Evolutionary conservation across 2,888 invertebrate species (phyloP), one percentile per base, ranked within the genome.

Genomic region (Augiades crinisus): DNA sequence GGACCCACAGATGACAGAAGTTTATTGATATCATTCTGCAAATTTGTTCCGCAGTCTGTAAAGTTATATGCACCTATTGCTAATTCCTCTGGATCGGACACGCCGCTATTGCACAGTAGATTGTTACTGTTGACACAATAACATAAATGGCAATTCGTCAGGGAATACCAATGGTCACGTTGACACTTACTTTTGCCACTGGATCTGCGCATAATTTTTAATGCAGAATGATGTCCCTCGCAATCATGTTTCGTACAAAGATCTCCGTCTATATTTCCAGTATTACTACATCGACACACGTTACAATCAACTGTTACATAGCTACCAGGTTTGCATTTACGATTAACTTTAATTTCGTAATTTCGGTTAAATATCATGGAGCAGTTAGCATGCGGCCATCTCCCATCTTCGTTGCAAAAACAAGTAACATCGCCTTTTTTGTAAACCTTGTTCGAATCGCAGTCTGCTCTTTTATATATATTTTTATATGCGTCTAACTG

Each of bases 101-200:
- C 40, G 1, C 68, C 73, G 5, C 70, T 73, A 33, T 76, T 84
- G 46, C 86, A 86, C 1, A 81, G 59, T 1, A 86, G 63, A 63
- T 75, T 81, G 47, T 77, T 76, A 60, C 68, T 60, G 5, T 70
- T 67, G 1, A 74, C 51, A 31, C 86, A 86, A 55, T 65, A 81
- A 53, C 86, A 86, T 21, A 81, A 72, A 54, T 82, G 82, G 16
- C 86, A 86, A 1, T 78, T 73, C 0, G 71, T 74, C 37, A 80
- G 43, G 0, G 82, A 77, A 44, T 85, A 86, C 83, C 85, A 86
- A 41, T 61, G 73, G 1, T 68, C 68, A 0, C 66, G 50, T 53
- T 69, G 58, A 49, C 86, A 86, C 4, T 61, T 72, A 0, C 71
- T 75, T 22, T 68, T 66, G 8, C 75, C 57, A 1, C 24, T 14